These are phyloP conservation scores for Gonocerus acuteangulatus DNA, from an alignment of 2,888 invertebrate species.

Conservation along the genomic window DNA sequence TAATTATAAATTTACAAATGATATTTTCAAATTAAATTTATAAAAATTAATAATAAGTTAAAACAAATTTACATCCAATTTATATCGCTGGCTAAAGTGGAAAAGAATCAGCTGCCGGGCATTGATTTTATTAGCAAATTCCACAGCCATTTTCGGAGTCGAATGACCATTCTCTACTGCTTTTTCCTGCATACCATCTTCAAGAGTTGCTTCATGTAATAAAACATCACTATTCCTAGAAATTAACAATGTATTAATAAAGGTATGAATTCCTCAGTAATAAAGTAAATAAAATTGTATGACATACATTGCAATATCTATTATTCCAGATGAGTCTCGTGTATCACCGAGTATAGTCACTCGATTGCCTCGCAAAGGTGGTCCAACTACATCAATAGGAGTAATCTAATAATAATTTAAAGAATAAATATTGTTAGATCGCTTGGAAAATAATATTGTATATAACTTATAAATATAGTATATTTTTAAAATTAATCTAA, in stretches of 20 bases:
- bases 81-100: slow-evolving; percentile 23
- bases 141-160: slow-evolving; percentile 45
- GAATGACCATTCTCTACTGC: slow-evolving; percentile 45
- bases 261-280: slow-evolving; percentile 3
- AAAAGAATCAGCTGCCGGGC: slow-evolving; percentile 42
- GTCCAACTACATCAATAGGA: slow-evolving; percentile 41
- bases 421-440: too few relatives aligned
- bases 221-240: slow-evolving; percentile 42
- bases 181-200: slow-evolving; percentile 41
- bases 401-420: slow-evolving; percentile 34
- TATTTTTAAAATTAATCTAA: too few relatives aligned
- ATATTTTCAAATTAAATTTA: not conserved
- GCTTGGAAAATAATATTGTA: too few relatives aligned
- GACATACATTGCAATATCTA: slow-evolving; percentile 40
- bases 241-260: not conserved
- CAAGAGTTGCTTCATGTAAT: slow-evolving; percentile 45
- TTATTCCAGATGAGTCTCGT: slow-evolving; percentile 41
- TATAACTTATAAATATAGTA: too few relatives aligned
- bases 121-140: slow-evolving; percentile 41
- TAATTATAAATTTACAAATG: not conserved
- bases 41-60: not conserved
- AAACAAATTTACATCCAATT: not conserved
- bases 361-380: slow-evolving; percentile 42
- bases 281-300: not conserved
- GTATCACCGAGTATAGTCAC: slow-evolving; percentile 45